Evolutionary conservation across 30 jellyfish, hydroid and myxozoan genomes (phyloP).

Genomic region (Clytia hemisphaerica): DNA sequence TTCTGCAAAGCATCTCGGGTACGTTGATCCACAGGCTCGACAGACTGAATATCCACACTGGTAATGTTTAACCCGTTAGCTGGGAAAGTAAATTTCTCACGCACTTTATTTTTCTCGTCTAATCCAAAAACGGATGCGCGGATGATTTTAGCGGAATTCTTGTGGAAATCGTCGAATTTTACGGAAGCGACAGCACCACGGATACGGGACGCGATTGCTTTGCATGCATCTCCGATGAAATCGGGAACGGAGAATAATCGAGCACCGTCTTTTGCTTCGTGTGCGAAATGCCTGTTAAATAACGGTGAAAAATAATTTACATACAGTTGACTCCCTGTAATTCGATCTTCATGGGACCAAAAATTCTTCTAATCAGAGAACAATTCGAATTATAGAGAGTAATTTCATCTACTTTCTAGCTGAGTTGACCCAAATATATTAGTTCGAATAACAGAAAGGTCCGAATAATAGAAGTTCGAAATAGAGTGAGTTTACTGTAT

Average conservation of each 20-base stretch:
- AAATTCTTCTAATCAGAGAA: too few species aligned
- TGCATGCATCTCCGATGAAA: constrained; percentile 92
- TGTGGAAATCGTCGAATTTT: constrained; percentile 90
- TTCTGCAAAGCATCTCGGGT: constrained; percentile 97
- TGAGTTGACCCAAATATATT: too few species aligned
- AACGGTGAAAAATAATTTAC: too few species aligned
- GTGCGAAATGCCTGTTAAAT: constrained; percentile 60
- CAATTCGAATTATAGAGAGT: too few species aligned
- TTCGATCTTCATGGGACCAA: too few species aligned
- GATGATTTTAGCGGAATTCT: constrained; percentile 87
- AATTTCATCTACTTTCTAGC: too few species aligned
- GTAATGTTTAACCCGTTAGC: constrained; percentile 81
- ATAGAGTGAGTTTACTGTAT: too few species aligned
- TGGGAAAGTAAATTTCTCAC: constrained; percentile 83
- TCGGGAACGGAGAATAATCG: constrained; percentile 89
- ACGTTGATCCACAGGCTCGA: constrained; percentile 98
- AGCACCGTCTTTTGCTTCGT: constrained; percentile 60
- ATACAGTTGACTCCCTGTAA: too few species aligned
- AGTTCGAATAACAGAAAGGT: too few species aligned
- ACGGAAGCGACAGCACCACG: constrained; percentile 99
- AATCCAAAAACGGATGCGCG: constrained; percentile 96
- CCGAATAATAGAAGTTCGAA: too few species aligned
- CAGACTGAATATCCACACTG: constrained; percentile 96
- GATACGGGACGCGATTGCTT: constrained; percentile 93
- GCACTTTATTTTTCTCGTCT: constrained; percentile 83